Evolutionary conservation across 2,797 vertebrate genomes (phyloP).

Genomic region (Pempheris klunzingeri): DNA sequence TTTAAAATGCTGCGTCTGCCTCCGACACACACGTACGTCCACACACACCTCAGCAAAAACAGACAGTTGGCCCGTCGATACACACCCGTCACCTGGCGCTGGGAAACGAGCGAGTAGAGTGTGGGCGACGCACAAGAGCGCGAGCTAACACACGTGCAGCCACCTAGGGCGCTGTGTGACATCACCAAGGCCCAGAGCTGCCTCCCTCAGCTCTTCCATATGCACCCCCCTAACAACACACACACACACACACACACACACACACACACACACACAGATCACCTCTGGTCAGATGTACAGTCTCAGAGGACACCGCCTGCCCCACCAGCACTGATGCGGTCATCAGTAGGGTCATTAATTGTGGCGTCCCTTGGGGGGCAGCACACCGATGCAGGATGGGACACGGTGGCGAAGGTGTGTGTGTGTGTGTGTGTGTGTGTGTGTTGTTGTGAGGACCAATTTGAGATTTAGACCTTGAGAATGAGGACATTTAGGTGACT

Average conservation of each 20-base stretch:
- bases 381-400: constrained; percentile 15
- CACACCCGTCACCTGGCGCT: constrained; percentile 66
- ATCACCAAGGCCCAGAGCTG: constrained; percentile 79
- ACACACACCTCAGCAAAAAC: constrained; percentile 71
- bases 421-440: constrained; percentile 22
- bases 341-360: constrained; percentile 85
- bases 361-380: constrained; percentile 70
- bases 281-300: constrained; percentile 38
- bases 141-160: constrained; percentile 31
- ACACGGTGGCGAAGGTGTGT: constrained; percentile 35
- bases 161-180: constrained; percentile 25
- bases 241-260: constrained; percentile 43
- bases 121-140: constrained; percentile 10
- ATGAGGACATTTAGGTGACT: neutral
- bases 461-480: constrained; percentile 14
- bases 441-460: constrained; percentile 41
- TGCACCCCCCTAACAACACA: constrained; percentile 22
- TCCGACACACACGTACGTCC: constrained; percentile 62
- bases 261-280: constrained; percentile 41
- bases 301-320: constrained; percentile 62
- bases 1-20: constrained; percentile 86
- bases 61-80: constrained; percentile 51
- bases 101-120: constrained; percentile 25
- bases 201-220: constrained; percentile 72
- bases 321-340: constrained; percentile 62